A percentile compares a stretch with the other conserved stretches of the same genome.
phyloP scores from a whole-genome alignment of 2,888 invertebrate species.

The Ophion ellenae region DNA sequence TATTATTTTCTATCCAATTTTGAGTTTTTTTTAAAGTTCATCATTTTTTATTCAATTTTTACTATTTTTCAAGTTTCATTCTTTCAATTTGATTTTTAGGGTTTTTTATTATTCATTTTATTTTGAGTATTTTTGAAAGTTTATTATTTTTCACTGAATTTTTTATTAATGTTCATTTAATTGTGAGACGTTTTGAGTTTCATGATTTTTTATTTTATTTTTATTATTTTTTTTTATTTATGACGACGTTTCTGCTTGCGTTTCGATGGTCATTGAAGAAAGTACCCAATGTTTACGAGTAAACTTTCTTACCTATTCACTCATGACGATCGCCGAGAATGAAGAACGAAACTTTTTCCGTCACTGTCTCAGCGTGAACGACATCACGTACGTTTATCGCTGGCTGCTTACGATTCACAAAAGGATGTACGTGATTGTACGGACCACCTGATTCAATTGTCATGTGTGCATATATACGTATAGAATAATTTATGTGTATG shows the following conservation, averaged over 20 bases:
- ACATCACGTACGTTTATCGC: constrained; percentile 70
- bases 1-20: not conserved
- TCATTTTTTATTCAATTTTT: no score
- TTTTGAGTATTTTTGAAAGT: no score
- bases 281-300: constrained; percentile 34
- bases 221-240: not conserved
- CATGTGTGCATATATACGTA: constrained; percentile 1
- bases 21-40: no score
- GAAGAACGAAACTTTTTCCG: constrained; percentile 76
- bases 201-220: not conserved
- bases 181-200: no score
- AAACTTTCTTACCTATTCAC: constrained; percentile 56
- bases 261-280: constrained; percentile 52
- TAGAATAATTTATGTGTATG: not conserved
- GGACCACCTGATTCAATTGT: constrained; percentile 47
- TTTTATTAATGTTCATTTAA: no score
- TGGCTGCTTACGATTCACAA: constrained; percentile 74
- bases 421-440: constrained; percentile 69
- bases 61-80: no score
- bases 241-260: constrained; percentile 17
- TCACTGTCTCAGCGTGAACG: constrained; percentile 61
- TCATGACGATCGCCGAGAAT: constrained; percentile 30
- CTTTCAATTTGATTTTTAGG: no score
- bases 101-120: no score
- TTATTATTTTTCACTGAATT: no score